Conservation (phyloP, 1,140 invertebrate genomes). For the Alviniconcha marisindica region DNA sequence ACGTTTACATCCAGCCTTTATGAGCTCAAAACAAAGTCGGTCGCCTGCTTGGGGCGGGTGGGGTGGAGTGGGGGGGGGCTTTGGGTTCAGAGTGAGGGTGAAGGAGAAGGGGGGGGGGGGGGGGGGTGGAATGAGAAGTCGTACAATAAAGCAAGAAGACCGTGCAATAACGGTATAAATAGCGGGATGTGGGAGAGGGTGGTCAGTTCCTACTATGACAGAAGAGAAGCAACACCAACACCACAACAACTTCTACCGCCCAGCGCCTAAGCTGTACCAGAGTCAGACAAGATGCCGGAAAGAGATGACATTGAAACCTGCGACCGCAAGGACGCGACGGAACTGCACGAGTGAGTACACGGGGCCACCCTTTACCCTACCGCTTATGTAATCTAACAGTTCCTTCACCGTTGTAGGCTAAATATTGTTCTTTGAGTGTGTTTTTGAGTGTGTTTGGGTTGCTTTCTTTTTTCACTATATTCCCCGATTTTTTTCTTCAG, state of each 20-base stretch:
- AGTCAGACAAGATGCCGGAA: conserved; percentile 19
- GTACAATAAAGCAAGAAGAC: too few relatives aligned
- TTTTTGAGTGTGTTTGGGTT: too few relatives aligned
- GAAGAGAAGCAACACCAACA: neutral
- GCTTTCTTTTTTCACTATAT: too few relatives aligned
- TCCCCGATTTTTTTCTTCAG: too few relatives aligned
- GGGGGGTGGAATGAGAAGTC: neutral
- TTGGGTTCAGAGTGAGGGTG: neutral
- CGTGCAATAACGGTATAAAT: neutral
- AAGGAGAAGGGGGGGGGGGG: neutral
- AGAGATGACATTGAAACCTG: conserved; percentile 20
- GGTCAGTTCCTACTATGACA: neutral
- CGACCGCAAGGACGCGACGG: neutral
- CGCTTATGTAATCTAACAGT: too few relatives aligned
- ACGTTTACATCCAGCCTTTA: too few relatives aligned
- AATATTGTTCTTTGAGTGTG: too few relatives aligned
- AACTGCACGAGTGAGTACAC: too few relatives aligned
- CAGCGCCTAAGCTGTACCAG: neutral
- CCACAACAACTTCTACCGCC: neutral
- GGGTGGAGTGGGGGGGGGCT: neutral
- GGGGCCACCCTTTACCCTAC: too few relatives aligned
- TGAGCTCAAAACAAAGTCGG: too few relatives aligned
- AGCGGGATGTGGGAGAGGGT: neutral
- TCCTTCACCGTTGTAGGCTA: too few relatives aligned
- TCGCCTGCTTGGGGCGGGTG: neutral